Evolutionary conservation across 2,113 vertebrate species (phyloP).

Genomic region (Podarcis cretensis): DNA sequence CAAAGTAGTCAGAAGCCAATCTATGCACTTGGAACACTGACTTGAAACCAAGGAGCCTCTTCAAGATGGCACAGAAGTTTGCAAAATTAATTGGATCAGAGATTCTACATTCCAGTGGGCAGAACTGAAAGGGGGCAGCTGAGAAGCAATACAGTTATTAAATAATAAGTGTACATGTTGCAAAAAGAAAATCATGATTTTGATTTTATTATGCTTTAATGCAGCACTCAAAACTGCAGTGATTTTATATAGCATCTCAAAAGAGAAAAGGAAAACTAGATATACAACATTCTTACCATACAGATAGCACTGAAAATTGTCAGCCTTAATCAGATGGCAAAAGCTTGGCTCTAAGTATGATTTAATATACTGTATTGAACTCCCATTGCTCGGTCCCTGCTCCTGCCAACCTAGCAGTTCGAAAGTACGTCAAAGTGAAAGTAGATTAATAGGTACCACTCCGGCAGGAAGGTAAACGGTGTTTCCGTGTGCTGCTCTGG

Average conservation of each 20-base stretch:
- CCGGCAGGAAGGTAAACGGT: too few relatives aligned
- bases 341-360: neutral
- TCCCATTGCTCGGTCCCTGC: too few relatives aligned
- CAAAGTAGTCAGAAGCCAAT: neutral
- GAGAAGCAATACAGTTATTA: neutral
- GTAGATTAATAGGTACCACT: too few relatives aligned
- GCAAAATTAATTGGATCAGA: neutral
- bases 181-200: too few relatives aligned
- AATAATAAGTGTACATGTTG: neutral
- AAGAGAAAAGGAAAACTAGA: neutral
- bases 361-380: neutral
- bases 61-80: neutral
- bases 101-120: neutral
- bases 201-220: too few relatives aligned
- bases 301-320: conserved; percentile 5
- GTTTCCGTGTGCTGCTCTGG: too few relatives aligned
- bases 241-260: neutral
- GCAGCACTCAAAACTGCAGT: neutral
- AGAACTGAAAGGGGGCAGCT: neutral
- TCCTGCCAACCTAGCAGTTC: too few relatives aligned
- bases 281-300: neutral
- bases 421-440: too few relatives aligned
- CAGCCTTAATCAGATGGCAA: neutral
- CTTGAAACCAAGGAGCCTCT: neutral
- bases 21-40: neutral